Base-by-base conservation (phyloP, 2,797 vertebrate genomes). In the Enteromius treurensis region DNA sequence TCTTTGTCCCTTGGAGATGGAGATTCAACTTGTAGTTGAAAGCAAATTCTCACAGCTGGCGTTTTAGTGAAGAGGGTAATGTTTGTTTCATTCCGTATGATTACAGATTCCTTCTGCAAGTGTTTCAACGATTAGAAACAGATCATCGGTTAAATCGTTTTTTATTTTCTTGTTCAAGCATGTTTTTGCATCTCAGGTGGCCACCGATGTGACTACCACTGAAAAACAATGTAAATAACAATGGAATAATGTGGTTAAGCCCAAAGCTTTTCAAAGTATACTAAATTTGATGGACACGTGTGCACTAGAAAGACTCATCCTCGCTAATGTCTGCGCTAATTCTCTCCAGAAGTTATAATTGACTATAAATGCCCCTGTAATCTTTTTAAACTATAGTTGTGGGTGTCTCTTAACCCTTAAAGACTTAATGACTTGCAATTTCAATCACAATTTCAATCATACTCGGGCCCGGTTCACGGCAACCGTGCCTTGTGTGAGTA, bases 51-150 rank as follows among this genome's bases (percentile, higher is more conserved):
- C 37, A 55, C 73, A 19, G 49, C 75, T 71, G 26, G 2, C 40
- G 1, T 37, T 70, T 70, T 60, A 77, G 45, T 45, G 42, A 23
- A 62, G 53, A 71, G 14, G 26, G 47, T 5, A 29, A 32, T 40
- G 34, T 74, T 80, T 71, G 79, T 73, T 76, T 75, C n/a, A 65
- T 40, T 75, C n/a, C 3, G 45, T 23, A 76, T 23, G 37, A 76
- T 55, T 55, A 8, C 32, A 32, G 40, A 42, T 10, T 42, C 40
- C 3, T 2, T 42, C 62, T 68, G 47, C 0, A 13, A 77, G 23
- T 77, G 73, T 82, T 77, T 58, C 11, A 3, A 3, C 0, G 7
- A 32, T 55, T 53, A 32, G 10, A 82, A 82, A 65, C 15, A 17
- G 49, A 74, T 37, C 42, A 51, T 29, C 40, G 21, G n/a, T 74